phyloP scores from a whole-genome alignment of 2,888 invertebrate genomes.

The Nomada hirtipes region DNA sequence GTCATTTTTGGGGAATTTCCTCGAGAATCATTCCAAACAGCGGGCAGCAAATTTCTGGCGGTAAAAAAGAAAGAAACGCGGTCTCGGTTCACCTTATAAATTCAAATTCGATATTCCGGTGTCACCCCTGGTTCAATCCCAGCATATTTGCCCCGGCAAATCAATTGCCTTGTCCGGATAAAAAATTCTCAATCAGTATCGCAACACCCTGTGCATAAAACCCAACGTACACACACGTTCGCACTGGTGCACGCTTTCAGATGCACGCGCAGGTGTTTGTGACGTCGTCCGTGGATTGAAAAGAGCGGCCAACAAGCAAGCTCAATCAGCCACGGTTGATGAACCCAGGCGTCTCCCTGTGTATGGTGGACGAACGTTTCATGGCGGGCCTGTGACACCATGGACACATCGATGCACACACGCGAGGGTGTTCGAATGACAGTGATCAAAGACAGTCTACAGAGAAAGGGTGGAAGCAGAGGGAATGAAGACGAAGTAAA shows the following conservation, averaged over 20 bases:
- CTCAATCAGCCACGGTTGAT: slow-evolving; percentile 64
- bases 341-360: slow-evolving; percentile 50
- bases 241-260: neutral
- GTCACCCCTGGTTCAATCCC: no score
- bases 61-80: no score
- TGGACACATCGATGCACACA: slow-evolving; percentile 5
- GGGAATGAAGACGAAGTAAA: slow-evolving; percentile 1
- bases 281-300: slow-evolving; percentile 25
- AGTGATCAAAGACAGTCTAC: slow-evolving; percentile 43
- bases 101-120: no score
- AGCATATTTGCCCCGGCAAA: neutral
- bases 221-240: neutral
- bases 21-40: no score
- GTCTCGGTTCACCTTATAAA: no score
- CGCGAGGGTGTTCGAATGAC: neutral
- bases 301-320: slow-evolving; percentile 48
- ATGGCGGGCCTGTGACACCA: slow-evolving; percentile 16
- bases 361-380: slow-evolving; percentile 20
- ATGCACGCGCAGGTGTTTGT: neutral
- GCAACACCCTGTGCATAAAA: slow-evolving; percentile 4
- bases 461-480: neutral
- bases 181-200: neutral
- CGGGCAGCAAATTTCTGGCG: no score
- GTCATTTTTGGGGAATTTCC: no score
- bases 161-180: neutral